Conservation (phyloP, 2,888 invertebrate species). For the Troides oblongomaculatus region DNA sequence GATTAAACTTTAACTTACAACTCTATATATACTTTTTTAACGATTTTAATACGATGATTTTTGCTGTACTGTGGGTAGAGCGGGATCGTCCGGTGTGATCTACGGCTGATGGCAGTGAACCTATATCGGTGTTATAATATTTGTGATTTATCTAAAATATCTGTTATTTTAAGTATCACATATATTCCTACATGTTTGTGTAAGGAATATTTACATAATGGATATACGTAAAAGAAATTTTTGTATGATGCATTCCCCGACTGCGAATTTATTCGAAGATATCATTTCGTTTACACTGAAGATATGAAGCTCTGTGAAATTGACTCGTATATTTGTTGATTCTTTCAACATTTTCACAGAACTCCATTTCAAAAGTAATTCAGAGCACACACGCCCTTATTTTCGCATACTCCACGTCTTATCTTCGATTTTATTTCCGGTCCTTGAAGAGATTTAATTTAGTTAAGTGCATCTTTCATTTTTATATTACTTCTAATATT, state of each 20-base stretch:
- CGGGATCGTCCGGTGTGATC: neutral
- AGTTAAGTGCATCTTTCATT: constrained; percentile 41
- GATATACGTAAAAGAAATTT: neutral
- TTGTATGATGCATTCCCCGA: constrained; percentile 22
- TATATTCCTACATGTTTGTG: neutral
- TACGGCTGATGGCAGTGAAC: too few species aligned
- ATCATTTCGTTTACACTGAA: neutral
- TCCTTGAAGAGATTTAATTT: constrained; percentile 40
- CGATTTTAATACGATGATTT: neutral
- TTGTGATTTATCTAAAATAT: too few species aligned
- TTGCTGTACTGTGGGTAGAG: neutral
- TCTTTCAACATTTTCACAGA: constrained; percentile 11
- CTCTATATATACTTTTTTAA: neutral
- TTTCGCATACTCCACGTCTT: constrained; percentile 30
- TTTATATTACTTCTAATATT: constrained; percentile 30
- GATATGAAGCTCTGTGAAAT: neutral
- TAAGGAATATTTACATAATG: neutral
- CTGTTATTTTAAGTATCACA: too few species aligned
- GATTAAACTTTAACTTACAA: constrained; percentile 29
- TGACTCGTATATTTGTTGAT: constrained; percentile 6
- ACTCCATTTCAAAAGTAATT: constrained; percentile 14
- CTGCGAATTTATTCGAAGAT: neutral
- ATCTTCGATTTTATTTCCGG: constrained; percentile 36
- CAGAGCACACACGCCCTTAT: constrained; percentile 16
- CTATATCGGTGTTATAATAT: too few species aligned